Base-by-base conservation (phyloP, 2,888 invertebrate genomes). In the Agapostemon virescens region DNA sequence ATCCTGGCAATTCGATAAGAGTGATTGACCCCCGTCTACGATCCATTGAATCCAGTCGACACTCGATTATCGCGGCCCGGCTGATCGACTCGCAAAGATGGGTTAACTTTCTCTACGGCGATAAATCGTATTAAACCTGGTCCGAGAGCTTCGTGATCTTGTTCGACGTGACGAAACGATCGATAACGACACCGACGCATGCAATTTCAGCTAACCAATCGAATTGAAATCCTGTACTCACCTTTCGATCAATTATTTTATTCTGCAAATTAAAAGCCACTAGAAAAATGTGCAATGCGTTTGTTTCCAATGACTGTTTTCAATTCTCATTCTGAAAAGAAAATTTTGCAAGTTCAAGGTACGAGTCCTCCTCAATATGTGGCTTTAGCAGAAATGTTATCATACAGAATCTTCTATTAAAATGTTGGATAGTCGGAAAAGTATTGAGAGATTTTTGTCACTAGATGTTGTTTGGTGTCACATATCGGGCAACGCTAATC, bases 1-100 rank as follows among this genome's bases (percentile, higher is more conserved):
- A 82, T 82, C 82, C 77, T 17, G 74, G 26, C 81, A 77, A 69
- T 74, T 82, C 74, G 74, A 69, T 74, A 72, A 74, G 74, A 81
- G 49, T 69, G 82, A 82, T 77, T 77, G 61, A 40, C 36, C 45
- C 61, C 30, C 23, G 49, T 69, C 74, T 42, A 45, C 42, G 63
- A 74, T 77, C 77, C 36, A 74, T 77, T 30, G 69, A 69, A 69
- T 72, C 74, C 58, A 63, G 30, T 74, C 81, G 66, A 71, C 58
- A 52, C 26, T 69, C 74, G 81, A 81, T 81, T 69, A 74, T 74
- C 71, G 20, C 70, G 23, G 23, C 36, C 42, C 23, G 52, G 13
- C 15, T 58, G 55, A 42, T 69, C 69, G 23, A 58, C 42, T 38
- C 45, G 33, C 52, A 26, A 77, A 33, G 70, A 61, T 33, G 67